These are phyloP conservation scores for Stomatorhinus ivindoensis DNA, from an alignment of 2,113 vertebrate genomes.

Conservation along the genomic window DNA sequence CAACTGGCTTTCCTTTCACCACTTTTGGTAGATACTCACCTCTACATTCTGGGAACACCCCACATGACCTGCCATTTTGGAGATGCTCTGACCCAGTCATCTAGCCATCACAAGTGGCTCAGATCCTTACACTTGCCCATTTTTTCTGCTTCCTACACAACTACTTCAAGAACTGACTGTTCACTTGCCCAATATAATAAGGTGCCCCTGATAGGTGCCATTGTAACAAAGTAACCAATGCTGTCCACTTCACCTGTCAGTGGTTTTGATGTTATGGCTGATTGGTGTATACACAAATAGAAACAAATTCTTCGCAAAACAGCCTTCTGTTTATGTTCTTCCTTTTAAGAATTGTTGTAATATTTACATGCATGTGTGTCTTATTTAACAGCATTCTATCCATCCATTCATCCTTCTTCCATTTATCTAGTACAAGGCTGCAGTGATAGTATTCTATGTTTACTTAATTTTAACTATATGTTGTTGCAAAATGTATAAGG, in stretches of 20 bases:
- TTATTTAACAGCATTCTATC: not conserved
- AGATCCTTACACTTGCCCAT: not conserved
- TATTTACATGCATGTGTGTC: not conserved
- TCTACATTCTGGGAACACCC: not conserved
- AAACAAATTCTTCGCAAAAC: too few species aligned
- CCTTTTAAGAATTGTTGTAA: not conserved
- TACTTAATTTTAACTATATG: not conserved
- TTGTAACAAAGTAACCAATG: not conserved
- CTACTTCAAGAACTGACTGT: not conserved
- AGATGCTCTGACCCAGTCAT: not conserved
- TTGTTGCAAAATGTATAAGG: not conserved
- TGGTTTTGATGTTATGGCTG: not conserved
- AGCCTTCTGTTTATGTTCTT: not conserved
- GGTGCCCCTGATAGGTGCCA: not conserved
- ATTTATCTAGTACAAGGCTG: not conserved
- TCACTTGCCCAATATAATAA: not conserved
- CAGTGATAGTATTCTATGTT: not conserved
- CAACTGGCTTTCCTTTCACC: not conserved
- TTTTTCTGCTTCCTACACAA: not conserved
- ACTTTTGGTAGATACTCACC: not conserved
- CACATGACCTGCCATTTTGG: not conserved
- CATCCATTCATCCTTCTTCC: not conserved
- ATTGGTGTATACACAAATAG: not conserved
- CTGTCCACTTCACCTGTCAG: not conserved
- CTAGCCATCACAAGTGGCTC: not conserved